phyloP scores from a whole-genome alignment of 2,113 vertebrate species.

The Ochotona princeps region DNA sequence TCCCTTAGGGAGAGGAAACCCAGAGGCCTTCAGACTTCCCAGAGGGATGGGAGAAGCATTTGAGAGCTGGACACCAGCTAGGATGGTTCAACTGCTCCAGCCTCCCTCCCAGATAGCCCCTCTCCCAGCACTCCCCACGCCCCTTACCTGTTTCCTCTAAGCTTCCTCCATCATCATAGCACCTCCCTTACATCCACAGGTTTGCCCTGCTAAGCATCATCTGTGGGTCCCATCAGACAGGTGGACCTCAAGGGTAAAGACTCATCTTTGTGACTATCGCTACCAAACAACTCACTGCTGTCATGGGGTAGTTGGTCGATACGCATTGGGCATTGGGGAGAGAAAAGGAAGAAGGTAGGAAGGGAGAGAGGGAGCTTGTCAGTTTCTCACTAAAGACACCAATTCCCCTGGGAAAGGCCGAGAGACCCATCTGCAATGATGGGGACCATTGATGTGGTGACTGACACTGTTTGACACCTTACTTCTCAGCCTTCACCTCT shows the following conservation, averaged over 20 bases:
- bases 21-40: no score
- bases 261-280: neutral
- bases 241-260: no score
- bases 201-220: no score
- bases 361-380: no score
- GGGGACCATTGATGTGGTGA: fast-evolving
- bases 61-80: neutral
- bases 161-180: no score
- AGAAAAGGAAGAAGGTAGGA: fast-evolving
- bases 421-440: fast-evolving
- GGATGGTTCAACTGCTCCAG: fast-evolving
- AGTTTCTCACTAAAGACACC: neutral
- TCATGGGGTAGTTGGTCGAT: fast-evolving
- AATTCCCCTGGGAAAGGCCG: neutral
- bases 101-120: neutral
- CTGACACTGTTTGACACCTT: neutral
- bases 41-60: no score
- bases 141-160: no score
- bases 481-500: fast-evolving
- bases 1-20: fast-evolving
- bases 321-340: neutral
- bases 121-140: no score
- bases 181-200: no score
- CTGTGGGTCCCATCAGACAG: no score
- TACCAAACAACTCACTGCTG: neutral